These are phyloP conservation scores for Crypturellus undulatus DNA, from an alignment of 2,113 vertebrate species.

Conservation along the genomic window DNA sequence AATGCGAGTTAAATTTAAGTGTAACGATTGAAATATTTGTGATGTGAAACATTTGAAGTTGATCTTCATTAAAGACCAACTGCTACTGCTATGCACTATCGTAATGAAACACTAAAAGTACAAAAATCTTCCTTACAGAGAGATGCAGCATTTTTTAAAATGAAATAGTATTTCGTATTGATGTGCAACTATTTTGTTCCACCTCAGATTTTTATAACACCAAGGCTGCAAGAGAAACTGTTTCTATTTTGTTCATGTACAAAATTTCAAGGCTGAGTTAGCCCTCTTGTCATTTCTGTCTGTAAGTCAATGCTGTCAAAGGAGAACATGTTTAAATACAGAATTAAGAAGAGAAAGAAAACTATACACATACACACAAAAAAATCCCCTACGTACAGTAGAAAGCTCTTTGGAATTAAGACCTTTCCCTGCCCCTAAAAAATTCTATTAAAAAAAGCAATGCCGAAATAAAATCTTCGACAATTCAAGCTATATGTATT, in stretches of 20 bases:
- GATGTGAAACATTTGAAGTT: too few species aligned
- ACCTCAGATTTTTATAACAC: neutral
- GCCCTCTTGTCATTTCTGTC: neutral
- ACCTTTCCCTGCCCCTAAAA: neutral
- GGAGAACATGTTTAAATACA: neutral
- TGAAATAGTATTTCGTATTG: neutral
- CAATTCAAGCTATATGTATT: neutral
- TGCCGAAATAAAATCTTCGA: neutral
- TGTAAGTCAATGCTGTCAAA: neutral
- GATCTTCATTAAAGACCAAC: neutral
- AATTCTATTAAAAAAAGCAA: neutral
- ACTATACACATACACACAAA: neutral
- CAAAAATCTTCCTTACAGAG: neutral
- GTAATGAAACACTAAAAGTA: neutral
- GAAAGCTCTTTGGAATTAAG: neutral
- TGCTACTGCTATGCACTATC: neutral
- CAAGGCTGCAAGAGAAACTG: neutral
- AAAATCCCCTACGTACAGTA: too few species aligned
- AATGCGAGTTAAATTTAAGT: neutral
- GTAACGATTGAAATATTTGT: neutral
- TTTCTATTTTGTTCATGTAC: neutral
- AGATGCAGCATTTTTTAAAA: neutral
- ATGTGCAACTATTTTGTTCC: neutral
- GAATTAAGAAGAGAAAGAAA: neutral
- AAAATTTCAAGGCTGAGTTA: neutral